These are phyloP conservation scores for Temnopleurus reevesii DNA, from an alignment of 53 echinoderm and acorn worm species.

Conservation along the genomic window DNA sequence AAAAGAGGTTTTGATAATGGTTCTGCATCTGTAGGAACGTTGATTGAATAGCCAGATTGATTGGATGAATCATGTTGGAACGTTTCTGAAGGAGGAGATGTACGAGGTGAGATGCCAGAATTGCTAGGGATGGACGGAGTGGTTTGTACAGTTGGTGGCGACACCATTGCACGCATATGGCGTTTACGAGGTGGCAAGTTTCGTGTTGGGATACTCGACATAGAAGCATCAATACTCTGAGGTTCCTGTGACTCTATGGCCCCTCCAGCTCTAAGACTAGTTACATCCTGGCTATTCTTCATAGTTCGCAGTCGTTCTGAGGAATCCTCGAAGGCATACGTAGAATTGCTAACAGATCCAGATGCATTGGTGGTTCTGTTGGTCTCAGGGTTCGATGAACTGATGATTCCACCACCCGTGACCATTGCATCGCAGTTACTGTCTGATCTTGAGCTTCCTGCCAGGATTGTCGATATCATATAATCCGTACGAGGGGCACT, in stretches of 20 bases:
- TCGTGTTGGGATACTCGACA: constrained; percentile 61
- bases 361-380: neutral
- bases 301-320: constrained; percentile 3
- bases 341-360: neutral
- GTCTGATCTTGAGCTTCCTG: constrained; percentile 14
- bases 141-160: neutral
- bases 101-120: neutral
- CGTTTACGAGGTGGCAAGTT: constrained; percentile 75
- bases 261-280: neutral
- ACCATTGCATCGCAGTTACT: constrained; percentile 31
- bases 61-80: neutral
- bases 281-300: neutral
- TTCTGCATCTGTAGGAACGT: neutral
- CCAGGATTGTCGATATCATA: constrained; percentile 53
- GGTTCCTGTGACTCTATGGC: neutral
- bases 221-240: neutral
- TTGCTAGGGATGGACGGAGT: neutral
- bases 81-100: neutral
- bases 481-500: neutral
- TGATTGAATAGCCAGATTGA: neutral
- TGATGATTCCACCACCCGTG: neutral
- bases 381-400: neutral
- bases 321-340: neutral
- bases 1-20: neutral
- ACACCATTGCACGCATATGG: constrained; percentile 56